Conservation (phyloP, 2,888 invertebrate species). For the Sturmia bella region DNA sequence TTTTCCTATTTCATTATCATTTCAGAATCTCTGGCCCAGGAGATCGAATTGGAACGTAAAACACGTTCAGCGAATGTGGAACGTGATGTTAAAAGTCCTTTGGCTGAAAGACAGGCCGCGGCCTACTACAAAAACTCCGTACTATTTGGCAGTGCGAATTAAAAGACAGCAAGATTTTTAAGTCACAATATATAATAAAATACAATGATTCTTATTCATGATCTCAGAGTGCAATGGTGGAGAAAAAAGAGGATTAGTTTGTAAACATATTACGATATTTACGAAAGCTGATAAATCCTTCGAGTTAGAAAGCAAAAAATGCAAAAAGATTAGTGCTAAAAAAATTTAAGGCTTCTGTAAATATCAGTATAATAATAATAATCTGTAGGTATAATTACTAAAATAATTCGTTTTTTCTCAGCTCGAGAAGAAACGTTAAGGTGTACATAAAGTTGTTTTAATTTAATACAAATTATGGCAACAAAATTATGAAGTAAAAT, state of each 20-base stretch:
- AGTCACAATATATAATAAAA: constrained; percentile 1
- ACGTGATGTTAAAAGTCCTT: constrained; percentile 92
- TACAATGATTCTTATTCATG: constrained; percentile 62
- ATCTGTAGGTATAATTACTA: constrained; percentile 19
- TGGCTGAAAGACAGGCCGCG: constrained; percentile 89
- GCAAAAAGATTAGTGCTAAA: too few species aligned
- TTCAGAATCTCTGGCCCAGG: constrained; percentile 92
- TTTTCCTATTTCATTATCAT: constrained; percentile 23
- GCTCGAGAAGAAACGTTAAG: constrained; percentile 1
- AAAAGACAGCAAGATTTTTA: constrained; percentile 75
- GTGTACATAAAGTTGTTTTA: constrained; percentile 35
- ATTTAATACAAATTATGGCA: neutral
- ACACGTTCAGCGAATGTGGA: constrained; percentile 90
- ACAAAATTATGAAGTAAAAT: neutral
- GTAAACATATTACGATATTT: neutral
- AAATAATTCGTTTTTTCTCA: neutral
- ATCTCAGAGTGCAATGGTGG: constrained; percentile 79
- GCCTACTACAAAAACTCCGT: constrained; percentile 94
- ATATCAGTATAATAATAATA: too few species aligned
- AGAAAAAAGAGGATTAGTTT: constrained; percentile 24
- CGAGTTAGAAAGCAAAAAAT: neutral
- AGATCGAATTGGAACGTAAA: constrained; percentile 93
- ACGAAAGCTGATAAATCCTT: neutral
- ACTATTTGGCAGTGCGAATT: constrained; percentile 93
- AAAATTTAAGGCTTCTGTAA: too few species aligned